Conservation (phyloP, 1,140 invertebrate species). For the Drosophila rufa region DNA sequence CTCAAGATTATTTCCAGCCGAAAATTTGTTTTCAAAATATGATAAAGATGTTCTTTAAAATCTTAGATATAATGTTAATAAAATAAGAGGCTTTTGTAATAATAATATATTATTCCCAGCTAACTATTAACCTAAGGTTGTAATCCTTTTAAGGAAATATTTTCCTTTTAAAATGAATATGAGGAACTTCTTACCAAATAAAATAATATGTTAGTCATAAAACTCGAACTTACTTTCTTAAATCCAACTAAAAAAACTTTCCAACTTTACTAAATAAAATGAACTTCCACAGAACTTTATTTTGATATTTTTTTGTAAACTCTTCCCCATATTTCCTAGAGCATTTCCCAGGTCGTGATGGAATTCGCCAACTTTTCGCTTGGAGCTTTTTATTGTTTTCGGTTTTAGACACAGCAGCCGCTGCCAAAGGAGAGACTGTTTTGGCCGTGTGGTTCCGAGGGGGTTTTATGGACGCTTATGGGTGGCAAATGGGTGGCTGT, state of each 20-base stretch:
- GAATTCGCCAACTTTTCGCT: constrained; percentile 1
- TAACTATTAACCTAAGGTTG: no score
- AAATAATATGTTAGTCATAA: background rate
- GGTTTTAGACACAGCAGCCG: constrained; percentile 79
- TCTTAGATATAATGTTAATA: background rate
- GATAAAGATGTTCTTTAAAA: background rate
- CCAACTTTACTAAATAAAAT: background rate
- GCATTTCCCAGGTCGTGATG: constrained; percentile 10
- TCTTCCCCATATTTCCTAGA: constrained; percentile 29
- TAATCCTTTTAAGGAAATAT: background rate
- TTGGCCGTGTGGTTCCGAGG: constrained; percentile 31
- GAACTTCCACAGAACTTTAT: no score
- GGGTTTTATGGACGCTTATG: constrained; percentile 11
- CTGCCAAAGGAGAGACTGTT: constrained; percentile 58
- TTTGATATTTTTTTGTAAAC: background rate
- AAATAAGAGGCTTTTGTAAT: no score
- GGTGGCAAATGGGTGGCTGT: constrained; percentile 12
- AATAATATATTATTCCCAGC: no score
- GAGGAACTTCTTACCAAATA: no score
- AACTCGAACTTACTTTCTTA: background rate
- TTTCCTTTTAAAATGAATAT: background rate
- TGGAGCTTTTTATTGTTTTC: constrained; percentile 81
- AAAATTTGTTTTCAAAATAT: background rate
- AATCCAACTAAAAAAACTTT: background rate
- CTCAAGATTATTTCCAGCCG: background rate